phyloP scores from a whole-genome alignment of 2,113 vertebrate species.

The Motacilla alba region DNA sequence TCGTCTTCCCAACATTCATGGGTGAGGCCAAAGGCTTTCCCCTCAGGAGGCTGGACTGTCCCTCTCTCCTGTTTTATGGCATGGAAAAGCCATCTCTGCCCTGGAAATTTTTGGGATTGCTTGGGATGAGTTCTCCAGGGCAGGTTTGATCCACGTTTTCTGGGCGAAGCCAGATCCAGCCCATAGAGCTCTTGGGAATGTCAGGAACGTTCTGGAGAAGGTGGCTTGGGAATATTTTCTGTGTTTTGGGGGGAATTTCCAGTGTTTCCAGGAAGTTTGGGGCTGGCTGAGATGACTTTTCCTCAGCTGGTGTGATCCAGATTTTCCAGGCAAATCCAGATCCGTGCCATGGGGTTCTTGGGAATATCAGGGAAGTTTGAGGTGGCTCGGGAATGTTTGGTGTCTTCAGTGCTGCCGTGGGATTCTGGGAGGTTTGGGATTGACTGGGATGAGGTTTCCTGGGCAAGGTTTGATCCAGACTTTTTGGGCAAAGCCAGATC shows the following conservation, averaged over 20 bases:
- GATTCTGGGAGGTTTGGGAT: neutral
- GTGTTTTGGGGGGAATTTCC: neutral
- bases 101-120: neutral
- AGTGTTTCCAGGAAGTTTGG: neutral
- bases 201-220: neutral
- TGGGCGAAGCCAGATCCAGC: neutral
- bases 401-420: too few relatives aligned
- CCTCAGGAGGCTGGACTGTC: neutral
- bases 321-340: too few relatives aligned
- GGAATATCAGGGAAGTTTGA: too few relatives aligned
- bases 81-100: neutral
- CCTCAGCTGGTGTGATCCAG: neutral
- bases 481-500: neutral
- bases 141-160: too few relatives aligned
- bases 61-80: neutral
- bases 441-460: neutral
- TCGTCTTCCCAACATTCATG: fast-evolving
- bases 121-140: too few relatives aligned
- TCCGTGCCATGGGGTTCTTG: too few relatives aligned
- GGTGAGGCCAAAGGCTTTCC: neutral
- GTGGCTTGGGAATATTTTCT: neutral
- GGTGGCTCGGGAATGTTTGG: neutral
- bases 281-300: neutral
- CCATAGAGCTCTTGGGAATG: neutral
- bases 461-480: neutral